phyloP scores from a whole-genome alignment of 2,888 invertebrate genomes.

The Anodontia alba region DNA sequence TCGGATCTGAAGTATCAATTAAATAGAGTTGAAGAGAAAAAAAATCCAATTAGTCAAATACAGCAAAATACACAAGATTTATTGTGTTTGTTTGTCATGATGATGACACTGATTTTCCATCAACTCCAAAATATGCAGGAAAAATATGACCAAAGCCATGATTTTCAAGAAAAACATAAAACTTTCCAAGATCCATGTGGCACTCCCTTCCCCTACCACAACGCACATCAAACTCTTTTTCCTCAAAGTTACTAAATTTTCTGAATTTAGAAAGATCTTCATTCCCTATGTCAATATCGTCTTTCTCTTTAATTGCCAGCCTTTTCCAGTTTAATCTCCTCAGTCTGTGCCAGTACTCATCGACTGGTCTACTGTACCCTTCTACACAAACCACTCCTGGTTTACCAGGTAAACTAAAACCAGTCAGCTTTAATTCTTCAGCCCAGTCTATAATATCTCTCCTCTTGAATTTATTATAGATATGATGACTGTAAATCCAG shows the following conservation, averaged over 20 bases:
- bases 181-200: slow-evolving; percentile 92
- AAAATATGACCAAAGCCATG: slow-evolving; percentile 91
- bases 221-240: slow-evolving; percentile 86
- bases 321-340: slow-evolving; percentile 94
- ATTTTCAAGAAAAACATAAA: slow-evolving; percentile 90
- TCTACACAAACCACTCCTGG: slow-evolving; percentile 98
- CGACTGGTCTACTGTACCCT: slow-evolving; percentile 87
- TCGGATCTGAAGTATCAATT: too few relatives aligned
- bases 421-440: slow-evolving; percentile 90
- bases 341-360: slow-evolving; percentile 93
- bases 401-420: slow-evolving; percentile 95
- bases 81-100: too few relatives aligned
- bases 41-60: too few relatives aligned
- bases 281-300: slow-evolving; percentile 85
- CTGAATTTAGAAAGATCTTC: slow-evolving; percentile 84
- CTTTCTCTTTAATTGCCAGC: slow-evolving; percentile 91
- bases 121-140: slow-evolving; percentile 91
- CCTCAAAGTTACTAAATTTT: slow-evolving; percentile 89
- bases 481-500: slow-evolving; percentile 98
- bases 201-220: slow-evolving; percentile 86
- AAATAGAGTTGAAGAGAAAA: too few relatives aligned
- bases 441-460: slow-evolving; percentile 91
- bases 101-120: slow-evolving; percentile 66
- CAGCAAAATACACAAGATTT: too few relatives aligned
- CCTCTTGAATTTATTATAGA: slow-evolving; percentile 94